A percentile compares a stretch with the other conserved stretches of the same genome.
These are phyloP conservation scores for Mesodorylaimus sp. DNA, from an alignment of 2,888 invertebrate genomes.

Conservation along the genomic window DNA sequence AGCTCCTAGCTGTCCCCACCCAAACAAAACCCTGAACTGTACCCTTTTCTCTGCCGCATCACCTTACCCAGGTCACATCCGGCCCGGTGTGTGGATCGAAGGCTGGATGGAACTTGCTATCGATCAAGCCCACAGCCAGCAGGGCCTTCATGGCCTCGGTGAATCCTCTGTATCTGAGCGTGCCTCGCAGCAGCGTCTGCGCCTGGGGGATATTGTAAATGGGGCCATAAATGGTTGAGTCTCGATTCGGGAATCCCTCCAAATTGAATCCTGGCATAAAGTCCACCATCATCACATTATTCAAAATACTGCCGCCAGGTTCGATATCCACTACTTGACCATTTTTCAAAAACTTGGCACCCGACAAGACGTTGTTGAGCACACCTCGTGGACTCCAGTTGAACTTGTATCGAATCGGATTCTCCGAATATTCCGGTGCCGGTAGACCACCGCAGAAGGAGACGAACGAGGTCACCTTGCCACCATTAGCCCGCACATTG, in stretches of 20 bases:
- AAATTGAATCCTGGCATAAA: conserved; percentile 89
- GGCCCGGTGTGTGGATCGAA: conserved; percentile 79
- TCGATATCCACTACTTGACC: conserved; percentile 69
- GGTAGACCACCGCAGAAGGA: conserved; percentile 94
- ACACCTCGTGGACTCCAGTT: conserved; percentile 90
- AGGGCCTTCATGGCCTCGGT: conserved; percentile 67
- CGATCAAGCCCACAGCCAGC: conserved; percentile 67
- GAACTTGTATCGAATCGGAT: conserved; percentile 41
- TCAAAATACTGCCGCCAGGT: conserved; percentile 71
- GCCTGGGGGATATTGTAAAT: conserved; percentile 62
- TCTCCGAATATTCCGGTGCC: conserved; percentile 84
- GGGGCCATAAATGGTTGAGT: conserved; percentile 68
- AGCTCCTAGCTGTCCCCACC: no score
- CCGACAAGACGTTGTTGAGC: conserved; percentile 65
- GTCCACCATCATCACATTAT: conserved; percentile 54
- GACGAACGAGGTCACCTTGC: conserved; percentile 76
- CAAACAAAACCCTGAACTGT: no score
- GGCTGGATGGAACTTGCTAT: conserved; percentile 61
- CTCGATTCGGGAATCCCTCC: conserved; percentile 90
- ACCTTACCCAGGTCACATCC: conserved; percentile 66
- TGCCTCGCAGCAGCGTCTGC: conserved; percentile 74
- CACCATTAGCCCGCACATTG: conserved; percentile 59
- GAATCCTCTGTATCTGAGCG: conserved; percentile 60
- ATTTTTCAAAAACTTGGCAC: conserved; percentile 64
- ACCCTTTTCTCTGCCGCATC: no score